phyloP scores from a whole-genome alignment of 2,797 vertebrate genomes.

The Semotilus atromaculatus region DNA sequence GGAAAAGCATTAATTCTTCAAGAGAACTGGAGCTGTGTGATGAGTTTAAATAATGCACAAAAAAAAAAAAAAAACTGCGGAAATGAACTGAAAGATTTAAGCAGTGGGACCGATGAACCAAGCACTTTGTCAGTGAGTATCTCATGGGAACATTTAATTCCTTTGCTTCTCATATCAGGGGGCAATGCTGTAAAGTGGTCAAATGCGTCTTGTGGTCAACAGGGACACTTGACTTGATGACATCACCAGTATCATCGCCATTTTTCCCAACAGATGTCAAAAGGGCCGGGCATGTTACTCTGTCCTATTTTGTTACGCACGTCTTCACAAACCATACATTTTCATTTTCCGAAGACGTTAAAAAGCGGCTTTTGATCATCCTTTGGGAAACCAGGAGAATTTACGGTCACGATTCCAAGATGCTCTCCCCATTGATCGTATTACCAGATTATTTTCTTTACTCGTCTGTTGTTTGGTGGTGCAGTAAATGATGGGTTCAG shows the following conservation, averaged over 20 bases:
- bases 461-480: constrained; percentile 39
- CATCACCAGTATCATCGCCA: constrained; percentile 68
- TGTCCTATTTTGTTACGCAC: constrained; percentile 64
- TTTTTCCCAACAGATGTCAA: background rate
- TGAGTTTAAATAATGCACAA: constrained; percentile 45
- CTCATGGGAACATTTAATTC: constrained; percentile 63
- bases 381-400: constrained; percentile 21
- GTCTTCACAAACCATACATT: constrained; percentile 65
- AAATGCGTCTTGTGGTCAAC: constrained; percentile 54
- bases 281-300: constrained; percentile 48
- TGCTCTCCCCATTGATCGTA: constrained; percentile 38
- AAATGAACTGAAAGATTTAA: constrained; percentile 35
- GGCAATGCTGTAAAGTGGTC: constrained; percentile 61
- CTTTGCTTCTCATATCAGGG: constrained; percentile 53
- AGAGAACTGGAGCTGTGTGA: constrained; percentile 1
- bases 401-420: background rate
- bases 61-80: background rate
- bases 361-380: constrained; percentile 40
- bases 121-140: constrained; percentile 12
- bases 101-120: background rate
- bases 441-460: constrained; percentile 38
- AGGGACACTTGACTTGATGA: constrained; percentile 63
- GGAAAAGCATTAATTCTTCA: constrained; percentile 46
- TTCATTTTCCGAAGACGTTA: constrained; percentile 49
- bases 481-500: constrained; percentile 40